phyloP scores from a whole-genome alignment of 2,888 invertebrate species.

The Chaitophorus viminalis region DNA sequence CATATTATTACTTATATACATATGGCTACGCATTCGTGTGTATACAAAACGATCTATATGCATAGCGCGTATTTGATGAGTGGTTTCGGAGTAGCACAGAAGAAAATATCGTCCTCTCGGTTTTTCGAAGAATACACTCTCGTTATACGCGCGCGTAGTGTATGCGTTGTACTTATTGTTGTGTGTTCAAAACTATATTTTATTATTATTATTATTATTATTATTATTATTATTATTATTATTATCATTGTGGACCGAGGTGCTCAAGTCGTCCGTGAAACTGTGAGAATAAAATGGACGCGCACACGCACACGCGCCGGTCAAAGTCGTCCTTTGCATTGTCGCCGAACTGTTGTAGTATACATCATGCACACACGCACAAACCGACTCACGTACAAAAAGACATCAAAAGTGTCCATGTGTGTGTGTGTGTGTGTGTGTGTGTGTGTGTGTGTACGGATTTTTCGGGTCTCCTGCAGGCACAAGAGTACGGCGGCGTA shows the following conservation, averaged over 20 bases:
- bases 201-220: not conserved
- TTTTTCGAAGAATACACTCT: no score
- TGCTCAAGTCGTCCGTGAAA: conserved; percentile 14
- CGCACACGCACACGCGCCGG: not conserved
- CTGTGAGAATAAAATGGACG: conserved; percentile 22
- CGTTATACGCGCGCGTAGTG: not conserved
- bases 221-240: no score
- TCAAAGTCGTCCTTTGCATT: not conserved
- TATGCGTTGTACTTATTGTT: not conserved
- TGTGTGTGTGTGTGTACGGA: not conserved
- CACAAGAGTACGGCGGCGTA: not conserved
- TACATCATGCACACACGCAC: not conserved
- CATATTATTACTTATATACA: no score
- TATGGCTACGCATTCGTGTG: no score
- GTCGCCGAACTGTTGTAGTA: not conserved
- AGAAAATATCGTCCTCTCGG: no score
- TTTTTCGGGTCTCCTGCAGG: conserved; percentile 3
- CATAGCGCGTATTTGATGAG: no score
- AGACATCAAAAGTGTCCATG: no score
- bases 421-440: no score
- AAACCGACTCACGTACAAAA: not conserved
- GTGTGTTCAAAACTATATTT: not conserved
- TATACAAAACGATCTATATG: no score
- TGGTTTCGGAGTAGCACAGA: no score
- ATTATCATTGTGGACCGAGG: not conserved